Evolutionary conservation across 2,113 vertebrate species (phyloP).

Genomic region (Syrmaticus mikado): DNA sequence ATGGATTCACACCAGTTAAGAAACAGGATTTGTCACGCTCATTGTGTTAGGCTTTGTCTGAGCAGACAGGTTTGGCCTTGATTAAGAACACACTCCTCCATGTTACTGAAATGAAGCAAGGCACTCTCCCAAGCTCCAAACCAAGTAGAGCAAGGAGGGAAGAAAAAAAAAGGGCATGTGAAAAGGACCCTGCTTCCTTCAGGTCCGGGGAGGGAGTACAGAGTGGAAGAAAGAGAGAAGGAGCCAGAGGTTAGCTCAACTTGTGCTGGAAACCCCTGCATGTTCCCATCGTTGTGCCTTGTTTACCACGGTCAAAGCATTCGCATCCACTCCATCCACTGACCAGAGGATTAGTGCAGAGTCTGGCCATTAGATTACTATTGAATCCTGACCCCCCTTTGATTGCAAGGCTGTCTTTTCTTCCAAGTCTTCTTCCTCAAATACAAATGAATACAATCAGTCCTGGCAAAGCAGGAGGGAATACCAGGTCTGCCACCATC

Average conservation of each 20-base stretch:
- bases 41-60: neutral
- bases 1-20: neutral
- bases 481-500: neutral
- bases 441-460: neutral
- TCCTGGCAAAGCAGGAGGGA: neutral
- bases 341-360: neutral
- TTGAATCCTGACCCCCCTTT: neutral
- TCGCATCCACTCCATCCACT: neutral
- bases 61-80: neutral
- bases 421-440: neutral
- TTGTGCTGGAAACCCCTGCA: accelerated
- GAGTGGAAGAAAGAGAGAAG: neutral
- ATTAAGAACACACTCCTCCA: neutral
- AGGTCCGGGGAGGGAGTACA: neutral
- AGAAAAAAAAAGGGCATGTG: neutral
- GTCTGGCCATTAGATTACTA: neutral
- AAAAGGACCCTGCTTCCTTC: neutral
- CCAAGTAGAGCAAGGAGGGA: neutral
- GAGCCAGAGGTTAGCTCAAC: neutral
- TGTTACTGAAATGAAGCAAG: neutral
- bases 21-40: neutral
- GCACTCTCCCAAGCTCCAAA: neutral
- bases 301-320: neutral
- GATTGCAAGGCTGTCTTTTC: neutral
- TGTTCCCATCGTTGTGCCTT: neutral